Evolutionary conservation across 2,113 vertebrate genomes (phyloP), one percentile per base, ranked within the genome.

Genomic region (Glaucidium brasilianum): DNA sequence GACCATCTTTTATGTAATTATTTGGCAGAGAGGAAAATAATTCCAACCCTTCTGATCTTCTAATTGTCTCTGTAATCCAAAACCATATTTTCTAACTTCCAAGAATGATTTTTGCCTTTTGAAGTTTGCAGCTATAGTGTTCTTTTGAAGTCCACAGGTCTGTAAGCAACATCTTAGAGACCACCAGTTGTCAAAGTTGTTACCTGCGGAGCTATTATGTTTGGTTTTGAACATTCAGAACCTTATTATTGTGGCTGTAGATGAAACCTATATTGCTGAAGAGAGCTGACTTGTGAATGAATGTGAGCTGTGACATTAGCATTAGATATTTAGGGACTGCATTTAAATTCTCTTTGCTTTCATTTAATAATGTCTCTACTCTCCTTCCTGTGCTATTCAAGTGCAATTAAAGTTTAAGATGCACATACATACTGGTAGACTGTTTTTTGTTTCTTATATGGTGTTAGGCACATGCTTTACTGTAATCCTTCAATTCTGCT

Each of bases 101-200:
- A 85, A 62, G 53, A 92, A 68, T 27, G 0, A 53, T 75, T 96
- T 94, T 82, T 85, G 49, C 20, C 12, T 4, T 92, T 91, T 92
- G 77, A 95, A 89, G 50, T 35, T 69, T 82, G 35, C 35, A 69
- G 55, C 11, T 92, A 43, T 15, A 60, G 27, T 30, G 26, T 63
- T 93, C 83, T 94, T 96, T 89, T 92, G 86, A 97, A 95, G 84
- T n/a, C 62, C 62, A 35, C 15, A 58, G 29, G n/a, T 82, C 80
- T 79, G 41, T 66, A 37, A 92, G 73, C 68, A 94, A 53, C 0
- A 0, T 82, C 58, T 95, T 91, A 79, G 30, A 87, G 80, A 91
- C 60, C 91, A 92, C 66, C 60, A 84, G 55, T 55, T 82, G 80
- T 81, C 73, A 94, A 94, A 94, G 53, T 37, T 85, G 66, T 73